Evolutionary conservation across 35 echinoderm and acorn worm species (phyloP).

Genomic region (Ophiothrix spiculata): DNA sequence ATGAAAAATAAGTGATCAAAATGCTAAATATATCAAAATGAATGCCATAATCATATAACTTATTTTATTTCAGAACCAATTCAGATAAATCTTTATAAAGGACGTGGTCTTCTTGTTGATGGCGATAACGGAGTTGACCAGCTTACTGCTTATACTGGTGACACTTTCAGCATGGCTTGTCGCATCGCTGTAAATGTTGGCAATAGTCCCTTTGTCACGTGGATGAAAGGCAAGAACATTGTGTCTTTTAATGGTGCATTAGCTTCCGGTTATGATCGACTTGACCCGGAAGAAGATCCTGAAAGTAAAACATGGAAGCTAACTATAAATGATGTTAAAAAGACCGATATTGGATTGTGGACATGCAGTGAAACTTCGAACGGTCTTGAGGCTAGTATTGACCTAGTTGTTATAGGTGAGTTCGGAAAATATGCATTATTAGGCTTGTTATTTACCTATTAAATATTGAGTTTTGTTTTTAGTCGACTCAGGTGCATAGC

Average conservation of each 20-base stretch:
- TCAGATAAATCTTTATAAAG: not conserved
- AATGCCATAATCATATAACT: too few relatives aligned
- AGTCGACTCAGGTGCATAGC: too few relatives aligned
- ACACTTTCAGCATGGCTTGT: not conserved
- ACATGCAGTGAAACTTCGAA: not conserved
- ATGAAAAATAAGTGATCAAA: too few relatives aligned
- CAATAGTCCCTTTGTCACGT: not conserved
- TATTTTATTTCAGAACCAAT: not conserved
- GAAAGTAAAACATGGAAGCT: not conserved
- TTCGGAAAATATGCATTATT: too few relatives aligned
- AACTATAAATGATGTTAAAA: not conserved
- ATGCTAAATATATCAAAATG: too few relatives aligned
- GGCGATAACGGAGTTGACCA: not conserved
- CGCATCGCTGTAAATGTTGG: not conserved
- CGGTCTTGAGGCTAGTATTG: not conserved
- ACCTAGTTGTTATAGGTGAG: not conserved
- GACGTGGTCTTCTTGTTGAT: not conserved
- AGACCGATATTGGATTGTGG: not conserved
- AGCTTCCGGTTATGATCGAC: not conserved
- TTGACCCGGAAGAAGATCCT: not conserved
- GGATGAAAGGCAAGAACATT: not conserved
- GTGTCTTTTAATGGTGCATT: not conserved
- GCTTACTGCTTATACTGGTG: not conserved
- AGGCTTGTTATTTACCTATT: too few relatives aligned
- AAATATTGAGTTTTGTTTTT: too few relatives aligned